These are phyloP conservation scores for Acronicta leporina DNA, from an alignment of 2,888 invertebrate species.

Conservation along the genomic window DNA sequence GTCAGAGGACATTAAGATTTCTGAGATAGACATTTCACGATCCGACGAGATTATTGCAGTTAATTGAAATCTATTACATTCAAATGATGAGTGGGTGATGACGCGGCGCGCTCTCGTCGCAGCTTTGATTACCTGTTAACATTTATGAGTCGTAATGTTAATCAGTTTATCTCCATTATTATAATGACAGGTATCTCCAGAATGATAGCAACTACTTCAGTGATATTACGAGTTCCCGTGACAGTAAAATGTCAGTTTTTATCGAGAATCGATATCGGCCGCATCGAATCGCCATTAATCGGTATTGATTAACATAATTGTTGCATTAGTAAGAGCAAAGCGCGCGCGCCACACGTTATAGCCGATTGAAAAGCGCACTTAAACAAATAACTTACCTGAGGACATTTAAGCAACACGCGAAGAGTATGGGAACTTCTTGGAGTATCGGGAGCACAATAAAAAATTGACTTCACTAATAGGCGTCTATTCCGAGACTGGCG, in stretches of 20 bases:
- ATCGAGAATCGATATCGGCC: conserved; percentile 32
- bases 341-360: conserved; percentile 1
- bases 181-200: conserved; percentile 11
- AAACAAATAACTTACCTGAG: background rate
- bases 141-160: background rate
- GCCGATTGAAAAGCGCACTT: conserved; percentile 11
- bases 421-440: too few relatives aligned
- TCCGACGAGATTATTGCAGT: background rate
- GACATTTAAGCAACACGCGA: background rate
- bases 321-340: conserved; percentile 21
- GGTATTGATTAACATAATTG: conserved; percentile 22
- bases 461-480: too few relatives aligned
- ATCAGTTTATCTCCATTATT: background rate
- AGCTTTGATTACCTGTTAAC: background rate
- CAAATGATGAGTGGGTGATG: too few relatives aligned
- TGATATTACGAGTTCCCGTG: conserved; percentile 23
- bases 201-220: conserved; percentile 35
- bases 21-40: background rate
- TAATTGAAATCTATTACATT: background rate
- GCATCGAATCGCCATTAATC: conserved; percentile 11
- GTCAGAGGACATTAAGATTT: too few relatives aligned
- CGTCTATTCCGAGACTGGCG: too few relatives aligned
- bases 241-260: conserved; percentile 32
- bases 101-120: background rate
- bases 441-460: too few relatives aligned